These are phyloP conservation scores for Sitophilus oryzae DNA, from an alignment of 1,140 invertebrate species.

Conservation along the genomic window DNA sequence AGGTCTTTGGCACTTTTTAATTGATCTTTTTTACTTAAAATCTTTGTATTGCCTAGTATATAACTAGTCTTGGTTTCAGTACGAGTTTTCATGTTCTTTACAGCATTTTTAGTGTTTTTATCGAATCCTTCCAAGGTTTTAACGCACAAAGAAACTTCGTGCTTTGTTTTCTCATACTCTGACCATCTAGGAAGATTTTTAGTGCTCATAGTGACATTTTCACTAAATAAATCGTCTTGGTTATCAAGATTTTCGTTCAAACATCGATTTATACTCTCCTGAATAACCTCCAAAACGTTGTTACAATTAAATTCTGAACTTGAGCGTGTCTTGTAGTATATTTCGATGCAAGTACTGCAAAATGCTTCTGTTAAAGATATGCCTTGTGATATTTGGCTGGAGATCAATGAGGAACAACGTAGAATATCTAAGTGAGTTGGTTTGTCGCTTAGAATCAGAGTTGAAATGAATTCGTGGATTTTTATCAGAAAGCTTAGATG, in stretches of 20 bases:
- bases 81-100: neutral
- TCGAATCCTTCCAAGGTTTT: neutral
- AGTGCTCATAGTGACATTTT: conserved; percentile 32
- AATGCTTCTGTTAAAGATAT: conserved; percentile 50
- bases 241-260: neutral
- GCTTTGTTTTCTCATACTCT: conserved; percentile 38
- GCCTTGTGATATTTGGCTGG: conserved; percentile 58
- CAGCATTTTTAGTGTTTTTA: neutral
- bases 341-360: conserved; percentile 55
- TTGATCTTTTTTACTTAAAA: neutral
- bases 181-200: conserved; percentile 35
- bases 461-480: conserved; percentile 46
- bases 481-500: conserved; percentile 48
- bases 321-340: conserved; percentile 60
- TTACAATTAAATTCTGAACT: conserved; percentile 47
- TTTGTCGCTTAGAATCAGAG: conserved; percentile 46
- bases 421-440: conserved; percentile 56
- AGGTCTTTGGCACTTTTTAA: conserved; percentile 1
- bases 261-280: conserved; percentile 27
- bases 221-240: conserved; percentile 12
- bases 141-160: conserved; percentile 32
- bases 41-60: neutral
- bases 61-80: neutral
- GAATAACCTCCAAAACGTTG: conserved; percentile 32
- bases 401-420: conserved; percentile 56